Conservation (phyloP, 2,113 vertebrate genomes). For the Protobothrops flavoviridis region DNA sequence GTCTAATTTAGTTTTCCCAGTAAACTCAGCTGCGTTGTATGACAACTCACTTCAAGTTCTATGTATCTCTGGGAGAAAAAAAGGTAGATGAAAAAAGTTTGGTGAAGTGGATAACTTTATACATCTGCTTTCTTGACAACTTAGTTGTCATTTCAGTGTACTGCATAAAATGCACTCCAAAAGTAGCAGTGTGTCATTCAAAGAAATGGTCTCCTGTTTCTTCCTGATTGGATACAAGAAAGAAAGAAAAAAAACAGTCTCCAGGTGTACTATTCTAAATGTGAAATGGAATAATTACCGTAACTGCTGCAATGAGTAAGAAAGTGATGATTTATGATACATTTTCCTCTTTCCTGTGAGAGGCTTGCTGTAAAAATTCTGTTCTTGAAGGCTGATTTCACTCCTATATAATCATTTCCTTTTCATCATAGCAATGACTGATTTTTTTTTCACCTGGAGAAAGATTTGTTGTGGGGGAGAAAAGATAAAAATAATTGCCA, state of each 20-base stretch:
- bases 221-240: conserved; percentile 32
- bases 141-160: conserved; percentile 12
- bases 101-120: conserved; percentile 3
- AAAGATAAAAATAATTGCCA: conserved; percentile 6
- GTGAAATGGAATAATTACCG: conserved; percentile 44
- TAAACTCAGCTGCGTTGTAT: neutral
- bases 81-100: neutral
- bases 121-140: conserved; percentile 28
- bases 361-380: conserved; percentile 25
- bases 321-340: conserved; percentile 45
- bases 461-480: conserved; percentile 8
- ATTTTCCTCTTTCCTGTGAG: conserved; percentile 33
- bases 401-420: conserved; percentile 30
- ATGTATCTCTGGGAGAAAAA: conserved; percentile 10
- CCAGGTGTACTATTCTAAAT: conserved; percentile 19
- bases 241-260: conserved; percentile 8
- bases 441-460: conserved; percentile 38
- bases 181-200: conserved; percentile 4
- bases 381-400: conserved; percentile 15
- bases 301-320: conserved; percentile 24
- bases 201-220: conserved; percentile 10
- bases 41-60: neutral
- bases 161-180: conserved; percentile 1
- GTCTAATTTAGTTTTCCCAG: neutral
- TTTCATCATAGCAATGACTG: conserved; percentile 10